A percentile compares a stretch with the other conserved stretches of the same genome.
These are phyloP conservation scores for Azemiops feae DNA, from an alignment of 2,113 vertebrate species.

Conservation along the genomic window DNA sequence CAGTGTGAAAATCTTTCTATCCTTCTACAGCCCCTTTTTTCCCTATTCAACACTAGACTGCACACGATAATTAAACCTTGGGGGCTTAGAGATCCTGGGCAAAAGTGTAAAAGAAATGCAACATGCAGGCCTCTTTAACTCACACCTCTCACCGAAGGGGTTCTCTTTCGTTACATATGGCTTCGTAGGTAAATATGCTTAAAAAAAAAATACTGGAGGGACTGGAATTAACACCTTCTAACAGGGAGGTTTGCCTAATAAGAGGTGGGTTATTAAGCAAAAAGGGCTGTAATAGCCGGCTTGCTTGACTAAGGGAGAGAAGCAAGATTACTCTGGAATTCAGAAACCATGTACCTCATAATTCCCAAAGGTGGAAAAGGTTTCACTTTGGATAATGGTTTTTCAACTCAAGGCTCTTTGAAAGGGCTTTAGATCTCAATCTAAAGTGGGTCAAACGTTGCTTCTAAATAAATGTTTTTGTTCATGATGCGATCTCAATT, in stretches of 20 bases:
- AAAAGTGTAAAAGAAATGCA: slow-evolving; percentile 80
- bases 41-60: slow-evolving; percentile 81
- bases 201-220: slow-evolving; percentile 69
- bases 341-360: background rate
- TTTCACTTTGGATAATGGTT: background rate
- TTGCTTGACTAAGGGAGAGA: slow-evolving; percentile 27
- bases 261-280: slow-evolving; percentile 46
- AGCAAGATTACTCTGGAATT: accelerated
- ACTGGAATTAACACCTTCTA: slow-evolving; percentile 79
- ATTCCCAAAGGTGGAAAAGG: background rate
- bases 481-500: background rate
- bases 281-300: background rate
- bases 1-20: slow-evolving; percentile 78
- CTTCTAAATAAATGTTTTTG: background rate
- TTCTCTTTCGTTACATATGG: slow-evolving; percentile 90
- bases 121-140: slow-evolving; percentile 63
- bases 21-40: slow-evolving; percentile 61
- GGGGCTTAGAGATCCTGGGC: slow-evolving; percentile 79
- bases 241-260: slow-evolving; percentile 72
- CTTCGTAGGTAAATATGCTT: slow-evolving; percentile 91
- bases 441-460: background rate
- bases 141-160: slow-evolving; percentile 82
- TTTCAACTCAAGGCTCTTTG: background rate
- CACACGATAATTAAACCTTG: slow-evolving; percentile 87
- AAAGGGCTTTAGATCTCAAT: background rate